These are phyloP conservation scores for Microcaecilia unicolor DNA, from an alignment of 2,797 vertebrate species.

Conservation along the genomic window DNA sequence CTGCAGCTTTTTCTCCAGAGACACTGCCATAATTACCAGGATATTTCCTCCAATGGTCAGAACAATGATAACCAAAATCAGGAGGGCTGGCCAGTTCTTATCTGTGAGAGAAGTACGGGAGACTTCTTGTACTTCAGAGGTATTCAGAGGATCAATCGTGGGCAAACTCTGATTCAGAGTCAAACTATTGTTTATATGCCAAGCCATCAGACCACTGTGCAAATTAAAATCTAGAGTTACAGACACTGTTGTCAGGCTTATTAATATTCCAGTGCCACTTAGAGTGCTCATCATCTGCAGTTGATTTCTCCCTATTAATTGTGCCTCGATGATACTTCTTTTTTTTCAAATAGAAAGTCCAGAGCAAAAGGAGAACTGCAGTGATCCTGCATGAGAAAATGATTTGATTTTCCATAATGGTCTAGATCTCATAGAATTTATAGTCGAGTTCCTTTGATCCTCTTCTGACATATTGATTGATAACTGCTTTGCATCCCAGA, in stretches of 20 bases:
- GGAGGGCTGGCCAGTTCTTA: constrained; percentile 88
- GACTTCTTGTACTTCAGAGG: constrained; percentile 33
- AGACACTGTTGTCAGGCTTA: constrained; percentile 51
- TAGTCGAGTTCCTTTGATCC: not conserved
- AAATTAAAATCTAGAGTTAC: constrained; percentile 55
- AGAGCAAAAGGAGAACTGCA: constrained; percentile 4
- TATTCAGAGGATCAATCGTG: constrained; percentile 38
- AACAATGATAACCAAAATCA: constrained; percentile 84
- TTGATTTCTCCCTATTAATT: constrained; percentile 3
- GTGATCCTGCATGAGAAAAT: constrained; percentile 18
- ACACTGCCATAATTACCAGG: constrained; percentile 89
- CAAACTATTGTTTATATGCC: constrained; percentile 58
- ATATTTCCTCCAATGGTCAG: constrained; percentile 89
- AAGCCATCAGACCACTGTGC: constrained; percentile 53
- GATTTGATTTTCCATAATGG: constrained; percentile 30
- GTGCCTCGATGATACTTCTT: constrained; percentile 9
- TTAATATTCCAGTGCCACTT: constrained; percentile 49
- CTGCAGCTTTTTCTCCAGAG: constrained; percentile 91
- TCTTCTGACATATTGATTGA: not conserved
- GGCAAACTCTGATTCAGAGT: constrained; percentile 67
- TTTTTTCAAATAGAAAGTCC: constrained; percentile 13
- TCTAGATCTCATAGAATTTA: constrained; percentile 2
- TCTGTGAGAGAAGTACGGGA: constrained; percentile 36
- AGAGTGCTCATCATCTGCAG: constrained; percentile 49
- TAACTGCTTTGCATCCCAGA: not conserved